Percentiles rank a stretch among this genome's conserved stretches.
These are phyloP conservation scores for Scatophagus argus DNA, from an alignment of 2,113 vertebrate species.

Conservation along the genomic window DNA sequence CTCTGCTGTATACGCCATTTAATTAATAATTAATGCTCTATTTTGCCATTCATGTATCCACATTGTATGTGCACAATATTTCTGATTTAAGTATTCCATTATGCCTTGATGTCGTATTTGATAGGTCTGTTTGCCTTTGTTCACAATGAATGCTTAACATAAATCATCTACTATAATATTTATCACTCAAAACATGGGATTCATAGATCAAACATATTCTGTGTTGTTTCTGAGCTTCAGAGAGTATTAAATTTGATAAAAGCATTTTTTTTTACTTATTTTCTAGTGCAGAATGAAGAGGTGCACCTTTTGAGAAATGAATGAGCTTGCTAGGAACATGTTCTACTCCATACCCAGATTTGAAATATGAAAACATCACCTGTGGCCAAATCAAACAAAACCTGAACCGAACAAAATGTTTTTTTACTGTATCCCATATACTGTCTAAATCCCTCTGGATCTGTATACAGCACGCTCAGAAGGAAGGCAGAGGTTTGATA, in stretches of 20 bases:
- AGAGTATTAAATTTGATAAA: neutral
- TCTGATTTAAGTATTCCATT: constrained; percentile 20
- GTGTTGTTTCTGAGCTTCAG: neutral
- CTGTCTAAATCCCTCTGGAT: neutral
- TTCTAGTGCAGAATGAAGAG: too few relatives aligned
- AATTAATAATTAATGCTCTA: constrained; percentile 38
- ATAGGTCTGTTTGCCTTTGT: constrained; percentile 2
- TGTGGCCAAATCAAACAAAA: neutral
- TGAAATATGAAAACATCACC: neutral
- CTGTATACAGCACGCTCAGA: neutral
- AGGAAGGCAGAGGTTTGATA: neutral
- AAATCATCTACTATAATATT: neutral
- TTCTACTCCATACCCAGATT: neutral
- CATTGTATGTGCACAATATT: constrained; percentile 8
- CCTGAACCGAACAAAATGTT: neutral
- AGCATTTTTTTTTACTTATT: too few relatives aligned
- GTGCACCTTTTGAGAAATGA: neutral
- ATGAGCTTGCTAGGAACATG: neutral
- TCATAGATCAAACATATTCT: neutral
- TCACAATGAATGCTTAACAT: neutral
- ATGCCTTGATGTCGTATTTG: constrained; percentile 15
- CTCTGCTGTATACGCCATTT: neutral
- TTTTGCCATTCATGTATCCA: constrained; percentile 15
- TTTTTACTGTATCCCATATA: too few relatives aligned
- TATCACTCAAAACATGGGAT: too few relatives aligned